Evolutionary conservation across 2,797 vertebrate species (phyloP).

Genomic region (Centropyge bicolor): DNA sequence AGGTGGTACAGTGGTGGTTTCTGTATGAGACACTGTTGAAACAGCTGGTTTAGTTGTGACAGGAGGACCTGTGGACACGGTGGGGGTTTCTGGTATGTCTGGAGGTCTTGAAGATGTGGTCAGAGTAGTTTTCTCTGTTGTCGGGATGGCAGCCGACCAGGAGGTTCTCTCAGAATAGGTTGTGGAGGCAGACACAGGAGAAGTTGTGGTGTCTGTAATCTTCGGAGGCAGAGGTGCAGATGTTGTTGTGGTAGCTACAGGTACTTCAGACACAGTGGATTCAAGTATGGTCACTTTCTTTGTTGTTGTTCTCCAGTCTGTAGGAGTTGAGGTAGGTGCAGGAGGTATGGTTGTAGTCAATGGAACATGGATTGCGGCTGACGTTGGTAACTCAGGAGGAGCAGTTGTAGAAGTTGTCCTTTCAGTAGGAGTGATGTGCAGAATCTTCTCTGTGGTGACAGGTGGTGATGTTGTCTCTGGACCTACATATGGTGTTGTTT

Average conservation of each 20-base stretch:
- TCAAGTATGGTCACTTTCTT: constrained; percentile 63
- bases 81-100: constrained; percentile 49
- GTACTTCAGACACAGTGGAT: constrained; percentile 56
- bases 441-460: constrained; percentile 63
- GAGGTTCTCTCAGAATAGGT: constrained; percentile 63
- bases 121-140: constrained; percentile 56
- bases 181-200: constrained; percentile 48
- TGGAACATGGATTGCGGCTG: constrained; percentile 31
- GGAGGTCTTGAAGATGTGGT: constrained; percentile 49
- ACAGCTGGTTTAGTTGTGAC: constrained; percentile 53
- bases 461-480: constrained; percentile 53
- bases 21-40: constrained; percentile 35
- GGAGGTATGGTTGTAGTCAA: constrained; percentile 45
- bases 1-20: constrained; percentile 60
- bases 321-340: constrained; percentile 44
- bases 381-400: constrained; percentile 44
- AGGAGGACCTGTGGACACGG: constrained; percentile 37
- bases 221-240: constrained; percentile 57
- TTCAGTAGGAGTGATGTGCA: constrained; percentile 43
- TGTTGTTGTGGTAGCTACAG: constrained; percentile 54
- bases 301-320: constrained; percentile 68
- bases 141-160: constrained; percentile 63
- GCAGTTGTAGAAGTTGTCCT: constrained; percentile 52
- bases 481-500: constrained; percentile 50
- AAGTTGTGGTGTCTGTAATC: constrained; percentile 56